A percentile compares a stretch with the other conserved stretches of the same genome.
phyloP scores from a whole-genome alignment of 2,888 invertebrate species.

The Drosophila atroscutellata region DNA sequence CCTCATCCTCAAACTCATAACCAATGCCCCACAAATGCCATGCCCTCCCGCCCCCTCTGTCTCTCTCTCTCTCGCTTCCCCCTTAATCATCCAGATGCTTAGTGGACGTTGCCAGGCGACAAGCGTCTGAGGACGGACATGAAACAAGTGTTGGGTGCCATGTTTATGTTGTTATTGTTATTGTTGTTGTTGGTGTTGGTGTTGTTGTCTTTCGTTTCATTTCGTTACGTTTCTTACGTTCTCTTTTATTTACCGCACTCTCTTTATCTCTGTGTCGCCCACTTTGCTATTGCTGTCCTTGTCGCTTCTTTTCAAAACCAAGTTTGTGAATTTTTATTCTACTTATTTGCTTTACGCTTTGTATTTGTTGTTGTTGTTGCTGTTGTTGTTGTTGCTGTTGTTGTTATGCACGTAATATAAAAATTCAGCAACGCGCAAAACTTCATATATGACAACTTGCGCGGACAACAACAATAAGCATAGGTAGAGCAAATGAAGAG shows the following conservation, averaged over 20 bases:
- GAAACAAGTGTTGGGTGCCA: constrained; percentile 77
- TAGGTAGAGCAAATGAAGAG: constrained; percentile 15
- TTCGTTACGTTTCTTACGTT: constrained; percentile 35
- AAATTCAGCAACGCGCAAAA: constrained; percentile 77
- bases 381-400: constrained; percentile 38
- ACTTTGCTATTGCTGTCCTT: constrained; percentile 29
- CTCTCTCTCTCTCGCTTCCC: neutral
- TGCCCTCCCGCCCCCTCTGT: neutral
- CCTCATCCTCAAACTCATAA: constrained; percentile 33
- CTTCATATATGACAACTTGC: constrained; percentile 77
- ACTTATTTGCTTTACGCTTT: constrained; percentile 36
- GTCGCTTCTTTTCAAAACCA: constrained; percentile 66
- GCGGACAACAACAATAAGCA: constrained; percentile 48
- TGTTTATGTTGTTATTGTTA: constrained; percentile 62
- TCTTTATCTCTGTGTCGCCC: neutral
- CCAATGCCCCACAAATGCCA: constrained; percentile 11
- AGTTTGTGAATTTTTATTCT: constrained; percentile 39
- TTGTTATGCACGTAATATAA: constrained; percentile 63
- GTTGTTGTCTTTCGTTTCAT: constrained; percentile 69
- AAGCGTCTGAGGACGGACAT: constrained; percentile 55
- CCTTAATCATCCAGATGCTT: constrained; percentile 19
- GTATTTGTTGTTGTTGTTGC: constrained; percentile 23
- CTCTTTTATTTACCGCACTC: constrained; percentile 5
- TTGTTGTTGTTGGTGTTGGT: constrained; percentile 32
- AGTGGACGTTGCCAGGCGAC: constrained; percentile 57